Evolutionary conservation across 2,888 invertebrate genomes (phyloP).

Genomic region (Cacoxenus indagator): DNA sequence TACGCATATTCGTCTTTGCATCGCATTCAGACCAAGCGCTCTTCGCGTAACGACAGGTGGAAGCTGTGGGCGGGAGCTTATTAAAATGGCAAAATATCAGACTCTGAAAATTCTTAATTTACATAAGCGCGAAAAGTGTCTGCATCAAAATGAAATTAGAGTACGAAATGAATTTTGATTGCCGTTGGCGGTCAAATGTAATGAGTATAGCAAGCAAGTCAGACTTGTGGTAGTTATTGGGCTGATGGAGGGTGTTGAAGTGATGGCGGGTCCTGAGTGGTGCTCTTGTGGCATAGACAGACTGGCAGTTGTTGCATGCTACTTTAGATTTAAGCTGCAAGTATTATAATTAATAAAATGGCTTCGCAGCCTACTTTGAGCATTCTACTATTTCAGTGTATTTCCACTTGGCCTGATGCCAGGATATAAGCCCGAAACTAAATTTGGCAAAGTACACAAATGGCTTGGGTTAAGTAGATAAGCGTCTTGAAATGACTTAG

Average conservation of each 20-base stretch:
- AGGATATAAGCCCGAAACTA: too few relatives aligned
- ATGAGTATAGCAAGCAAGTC: too few relatives aligned
- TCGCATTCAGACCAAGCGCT: conserved; percentile 92
- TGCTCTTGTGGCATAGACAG: not conserved
- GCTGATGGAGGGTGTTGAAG: too few relatives aligned
- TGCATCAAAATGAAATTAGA: not conserved
- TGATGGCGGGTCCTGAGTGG: not conserved
- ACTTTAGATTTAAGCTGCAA: not conserved
- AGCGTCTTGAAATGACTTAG: too few relatives aligned
- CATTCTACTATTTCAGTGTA: too few relatives aligned
- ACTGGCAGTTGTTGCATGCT: not conserved
- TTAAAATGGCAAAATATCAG: not conserved
- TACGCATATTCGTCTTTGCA: conserved; percentile 83
- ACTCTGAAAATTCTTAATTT: not conserved
- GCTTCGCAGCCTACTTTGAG: too few relatives aligned
- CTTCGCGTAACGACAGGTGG: conserved; percentile 87
- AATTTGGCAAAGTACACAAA: too few relatives aligned
- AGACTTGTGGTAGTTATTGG: too few relatives aligned
- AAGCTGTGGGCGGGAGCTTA: conserved; percentile 42
- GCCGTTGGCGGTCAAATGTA: too few relatives aligned
- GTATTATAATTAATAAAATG: conserved; percentile 22
- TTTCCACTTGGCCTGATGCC: too few relatives aligned
- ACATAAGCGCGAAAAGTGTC: not conserved
- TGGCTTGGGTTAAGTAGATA: too few relatives aligned
- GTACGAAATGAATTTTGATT: too few relatives aligned